A percentile compares a stretch with the other conserved stretches of the same genome.
phyloP scores from a whole-genome alignment of 2,113 vertebrate species.

The Desmodus rotundus region DNA sequence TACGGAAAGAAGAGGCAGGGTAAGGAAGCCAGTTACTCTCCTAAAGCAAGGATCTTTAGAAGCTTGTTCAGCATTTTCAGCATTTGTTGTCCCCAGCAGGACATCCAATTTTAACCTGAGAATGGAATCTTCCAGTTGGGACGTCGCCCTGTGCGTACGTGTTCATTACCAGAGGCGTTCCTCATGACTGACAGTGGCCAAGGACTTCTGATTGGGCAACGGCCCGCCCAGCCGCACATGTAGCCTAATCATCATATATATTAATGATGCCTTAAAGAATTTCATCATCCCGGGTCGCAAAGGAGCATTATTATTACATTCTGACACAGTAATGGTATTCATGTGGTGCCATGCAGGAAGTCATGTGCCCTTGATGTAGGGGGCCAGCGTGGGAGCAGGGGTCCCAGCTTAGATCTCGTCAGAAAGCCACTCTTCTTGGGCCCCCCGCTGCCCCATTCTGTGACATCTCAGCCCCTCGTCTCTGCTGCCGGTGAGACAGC shows the following conservation, averaged over 20 bases:
- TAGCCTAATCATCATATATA: constrained; percentile 56
- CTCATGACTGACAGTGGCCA: background rate
- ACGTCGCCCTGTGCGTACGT: background rate
- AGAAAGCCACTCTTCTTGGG: background rate
- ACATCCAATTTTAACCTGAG: background rate
- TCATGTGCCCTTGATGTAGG: no score
- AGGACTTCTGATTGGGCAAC: constrained; percentile 59
- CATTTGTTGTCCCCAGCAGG: background rate
- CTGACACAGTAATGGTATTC: background rate
- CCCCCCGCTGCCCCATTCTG: background rate
- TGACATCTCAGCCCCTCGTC: background rate
- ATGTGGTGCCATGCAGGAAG: background rate
- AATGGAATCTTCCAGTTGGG: constrained; percentile 47
- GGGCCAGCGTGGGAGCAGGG: background rate
- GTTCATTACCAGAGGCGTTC: constrained; percentile 53
- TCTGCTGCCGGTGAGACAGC: background rate
- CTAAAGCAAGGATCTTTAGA: background rate
- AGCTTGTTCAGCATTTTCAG: background rate
- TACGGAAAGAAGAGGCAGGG: background rate
- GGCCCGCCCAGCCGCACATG: background rate
- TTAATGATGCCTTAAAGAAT: constrained; percentile 61
- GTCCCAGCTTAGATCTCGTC: background rate
- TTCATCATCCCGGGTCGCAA: constrained; percentile 48
- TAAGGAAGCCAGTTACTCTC: background rate
- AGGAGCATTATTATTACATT: constrained; percentile 28